Evolutionary conservation across 30 jellyfish, hydroid and myxozoan species (phyloP), one percentile per base, ranked within the genome.

Genomic region (Turritopsis rubra): DNA sequence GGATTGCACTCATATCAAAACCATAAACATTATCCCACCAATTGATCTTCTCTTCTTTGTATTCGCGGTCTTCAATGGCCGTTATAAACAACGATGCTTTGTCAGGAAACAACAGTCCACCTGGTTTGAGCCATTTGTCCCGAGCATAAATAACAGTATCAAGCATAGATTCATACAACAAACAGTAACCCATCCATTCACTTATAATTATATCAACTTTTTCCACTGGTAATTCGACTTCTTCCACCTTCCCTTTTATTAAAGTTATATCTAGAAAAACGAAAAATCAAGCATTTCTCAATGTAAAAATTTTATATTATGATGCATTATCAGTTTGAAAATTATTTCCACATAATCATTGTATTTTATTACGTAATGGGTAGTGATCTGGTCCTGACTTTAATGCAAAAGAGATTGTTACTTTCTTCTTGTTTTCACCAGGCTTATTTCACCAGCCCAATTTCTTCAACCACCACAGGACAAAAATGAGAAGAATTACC

Each of bases 11-110:
- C 99, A 95, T 95, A 77, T 95, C 96, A 83, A 90, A 95, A 8
- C 99, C 99, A 88, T 95, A 95, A 0, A 95, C 99, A 86, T 89
- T 95, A 77, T 90, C 98, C 99, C 99, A 95, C 99, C 99, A 95
- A 77, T 95, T 92, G 76, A 95, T 90, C 79, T 95, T 95, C 82
- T 95, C 97, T 72, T 95, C 99, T 75, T 90, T 95, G 88, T 90
- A 95, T 24, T 95, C 97, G 29, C 95, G 87, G 53, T 95, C 99
- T 83, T 95, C 99, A 53, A 95, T 95, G 68, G 97, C 99, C 73
- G 97, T 87, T 52, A 95, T 86, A 73, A 52, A 89, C 87, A 95
- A 79, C 25, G 95, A 88, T 29, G 99, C 98, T 52, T 84, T 88
- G 53, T 95, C 99, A 18, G 99, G 99, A 85, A 95, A 95, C 85